Evolutionary conservation across 2,888 invertebrate species (phyloP).

Genomic region (Melikaiella ostensackeni): DNA sequence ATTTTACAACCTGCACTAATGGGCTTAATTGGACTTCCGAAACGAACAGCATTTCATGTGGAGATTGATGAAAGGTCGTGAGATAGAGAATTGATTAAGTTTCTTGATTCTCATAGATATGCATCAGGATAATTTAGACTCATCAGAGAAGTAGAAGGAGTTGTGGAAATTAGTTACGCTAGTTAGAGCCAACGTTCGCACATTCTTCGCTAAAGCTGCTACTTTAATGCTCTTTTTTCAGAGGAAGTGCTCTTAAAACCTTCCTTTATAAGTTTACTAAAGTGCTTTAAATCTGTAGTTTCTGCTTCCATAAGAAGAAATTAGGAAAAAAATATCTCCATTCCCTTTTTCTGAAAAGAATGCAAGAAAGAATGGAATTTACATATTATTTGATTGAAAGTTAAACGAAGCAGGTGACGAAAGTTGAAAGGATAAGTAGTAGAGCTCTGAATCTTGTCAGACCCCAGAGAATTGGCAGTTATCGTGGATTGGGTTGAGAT

Average conservation of each 20-base stretch:
- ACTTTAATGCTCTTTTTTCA: background rate
- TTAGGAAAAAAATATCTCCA: no score
- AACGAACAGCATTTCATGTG: background rate
- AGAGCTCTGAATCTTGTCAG: slow-evolving; percentile 13
- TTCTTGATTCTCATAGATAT: slow-evolving; percentile 16
- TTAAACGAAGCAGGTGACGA: background rate
- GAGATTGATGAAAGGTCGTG: slow-evolving; percentile 8
- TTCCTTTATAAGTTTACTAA: background rate
- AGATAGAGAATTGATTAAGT: slow-evolving; percentile 20
- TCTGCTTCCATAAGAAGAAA: no score
- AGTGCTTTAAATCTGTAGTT: background rate
- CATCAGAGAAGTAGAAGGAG: slow-evolving; percentile 26
- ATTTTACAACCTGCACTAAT: background rate
- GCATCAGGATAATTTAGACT: slow-evolving; percentile 13
- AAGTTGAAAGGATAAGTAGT: slow-evolving; percentile 15
- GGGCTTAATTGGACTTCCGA: slow-evolving; percentile 17
- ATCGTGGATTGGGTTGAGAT: slow-evolving; percentile 31
- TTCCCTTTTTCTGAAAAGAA: no score
- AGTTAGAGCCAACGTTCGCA: slow-evolving; percentile 3
- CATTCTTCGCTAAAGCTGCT: slow-evolving; percentile 13
- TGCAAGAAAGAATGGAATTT: no score
- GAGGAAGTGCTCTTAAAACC: background rate
- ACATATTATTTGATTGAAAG: background rate
- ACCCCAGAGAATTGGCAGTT: slow-evolving; percentile 3
- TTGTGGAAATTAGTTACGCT: slow-evolving; percentile 23